Evolutionary conservation across 2,888 invertebrate species (phyloP), one percentile per base, ranked within the genome.

Genomic region (Sphecodes monilicornis): DNA sequence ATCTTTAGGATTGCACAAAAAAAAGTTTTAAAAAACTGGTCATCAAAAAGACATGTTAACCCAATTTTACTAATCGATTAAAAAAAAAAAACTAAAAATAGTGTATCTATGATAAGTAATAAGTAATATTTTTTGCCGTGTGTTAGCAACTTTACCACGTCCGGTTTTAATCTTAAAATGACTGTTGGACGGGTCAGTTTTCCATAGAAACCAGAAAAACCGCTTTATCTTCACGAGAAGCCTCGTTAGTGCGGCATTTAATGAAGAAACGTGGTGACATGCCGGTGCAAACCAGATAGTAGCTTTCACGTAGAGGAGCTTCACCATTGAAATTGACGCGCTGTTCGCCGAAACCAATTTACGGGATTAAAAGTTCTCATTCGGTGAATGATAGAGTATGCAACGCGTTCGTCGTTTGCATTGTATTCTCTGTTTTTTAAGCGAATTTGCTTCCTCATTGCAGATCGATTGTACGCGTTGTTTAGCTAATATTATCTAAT

Each of bases 351-450:
- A 76, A 39, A 82, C 80, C 81, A 89, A 89, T 90, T 84, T 86
- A 60, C 77, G 70, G 80, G 91, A 90, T 91, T 86, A 86, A 90
- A 87, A 84, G 76, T 43, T 8, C 41, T 11, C 50, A 18, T 46
- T 41, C 39, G 13, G n/a, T n/a, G 26, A 73, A 69, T 4, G 41
- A 41, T 46, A 16, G 18, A 60, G 18, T 66, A 4, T 36, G 18
- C 57, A 43, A 73, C 46, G 11, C 26, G 32, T 22, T 22, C 36
- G 10, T 66, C 11, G 36, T 36, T 36, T 32, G 3, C 10, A 18
- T 22, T 66, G 1, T 36, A 3, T 1, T 11, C 36, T 8, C 2
- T 8, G 29, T 29, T 29, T 6, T 60, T 8, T 3, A 2, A 60
- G 60, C 8, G 60, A 29, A 60, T 60, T 60, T 60, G 16, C 18